These are phyloP conservation scores for Columba livia DNA, from an alignment of 2,113 vertebrate species.

Conservation along the genomic window DNA sequence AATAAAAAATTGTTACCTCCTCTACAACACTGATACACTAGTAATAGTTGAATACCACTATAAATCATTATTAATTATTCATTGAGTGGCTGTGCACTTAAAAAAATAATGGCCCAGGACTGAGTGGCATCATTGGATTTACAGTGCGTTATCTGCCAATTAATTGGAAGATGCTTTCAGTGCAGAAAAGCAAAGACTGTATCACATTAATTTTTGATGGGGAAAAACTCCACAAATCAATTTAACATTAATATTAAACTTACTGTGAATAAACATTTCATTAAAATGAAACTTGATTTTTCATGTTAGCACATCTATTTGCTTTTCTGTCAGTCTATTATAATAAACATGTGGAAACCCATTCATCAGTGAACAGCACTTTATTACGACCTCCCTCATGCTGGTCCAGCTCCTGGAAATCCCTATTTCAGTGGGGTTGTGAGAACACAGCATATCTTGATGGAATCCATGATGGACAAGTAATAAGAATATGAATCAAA, in stretches of 20 bases:
- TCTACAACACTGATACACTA: not conserved
- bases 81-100: not conserved
- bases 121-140: constrained; percentile 26
- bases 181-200: not conserved
- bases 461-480: fast-evolving
- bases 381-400: not conserved
- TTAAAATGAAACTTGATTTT: constrained; percentile 15
- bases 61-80: constrained; percentile 45
- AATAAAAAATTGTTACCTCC: not conserved
- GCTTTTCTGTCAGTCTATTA: not conserved
- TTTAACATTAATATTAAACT: constrained; percentile 34
- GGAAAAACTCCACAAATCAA: constrained; percentile 26
- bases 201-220: constrained; percentile 21
- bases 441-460: not conserved
- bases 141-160: not conserved
- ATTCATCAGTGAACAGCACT: not conserved
- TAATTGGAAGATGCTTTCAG: not conserved
- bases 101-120: not conserved
- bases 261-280: constrained; percentile 38
- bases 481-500: fast-evolving
- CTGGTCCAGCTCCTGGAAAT: not conserved
- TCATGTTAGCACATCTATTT: not conserved
- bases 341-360: not conserved
- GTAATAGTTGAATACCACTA: not conserved
- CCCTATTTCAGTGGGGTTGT: fast-evolving